These are phyloP conservation scores for Numenius arquata DNA, from an alignment of 2,113 vertebrate genomes.

Conservation along the genomic window DNA sequence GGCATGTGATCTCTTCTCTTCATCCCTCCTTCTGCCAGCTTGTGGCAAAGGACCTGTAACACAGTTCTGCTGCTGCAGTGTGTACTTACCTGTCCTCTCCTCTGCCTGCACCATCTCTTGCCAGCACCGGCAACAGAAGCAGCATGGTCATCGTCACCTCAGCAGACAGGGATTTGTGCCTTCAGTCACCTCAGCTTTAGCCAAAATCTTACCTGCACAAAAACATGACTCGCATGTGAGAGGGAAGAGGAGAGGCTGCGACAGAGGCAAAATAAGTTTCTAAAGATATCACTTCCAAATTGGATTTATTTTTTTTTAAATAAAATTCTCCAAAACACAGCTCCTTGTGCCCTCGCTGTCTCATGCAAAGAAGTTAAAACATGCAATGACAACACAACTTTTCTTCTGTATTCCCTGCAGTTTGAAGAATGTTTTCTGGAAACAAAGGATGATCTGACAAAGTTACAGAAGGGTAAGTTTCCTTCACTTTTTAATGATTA, in stretches of 20 bases:
- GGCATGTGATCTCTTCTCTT: neutral
- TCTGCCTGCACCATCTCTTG: neutral
- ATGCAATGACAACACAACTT: neutral
- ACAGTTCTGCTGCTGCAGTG: neutral
- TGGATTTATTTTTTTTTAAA: neutral
- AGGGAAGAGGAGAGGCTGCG: neutral
- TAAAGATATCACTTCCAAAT: neutral
- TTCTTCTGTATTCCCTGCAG: conserved; percentile 14
- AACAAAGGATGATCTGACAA: conserved; percentile 47
- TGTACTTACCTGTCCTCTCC: neutral
- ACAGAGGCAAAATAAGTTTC: neutral
- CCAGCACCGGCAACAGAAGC: neutral
- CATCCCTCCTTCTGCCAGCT: neutral
- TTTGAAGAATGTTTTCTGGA: conserved; percentile 63
- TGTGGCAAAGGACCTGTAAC: neutral
- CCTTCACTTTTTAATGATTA: neutral
- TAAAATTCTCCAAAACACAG: neutral
- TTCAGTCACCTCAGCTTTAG: neutral
- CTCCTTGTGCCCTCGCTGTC: no score
- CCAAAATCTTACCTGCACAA: neutral
- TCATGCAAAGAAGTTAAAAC: neutral
- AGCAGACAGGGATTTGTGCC: neutral
- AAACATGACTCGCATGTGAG: neutral
- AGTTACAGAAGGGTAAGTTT: conserved; percentile 47
- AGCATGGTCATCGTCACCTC: rapidly evolving